Evolutionary conservation across 1,140 invertebrate species (phyloP).

Genomic region (Diploscapter pachys): DNA sequence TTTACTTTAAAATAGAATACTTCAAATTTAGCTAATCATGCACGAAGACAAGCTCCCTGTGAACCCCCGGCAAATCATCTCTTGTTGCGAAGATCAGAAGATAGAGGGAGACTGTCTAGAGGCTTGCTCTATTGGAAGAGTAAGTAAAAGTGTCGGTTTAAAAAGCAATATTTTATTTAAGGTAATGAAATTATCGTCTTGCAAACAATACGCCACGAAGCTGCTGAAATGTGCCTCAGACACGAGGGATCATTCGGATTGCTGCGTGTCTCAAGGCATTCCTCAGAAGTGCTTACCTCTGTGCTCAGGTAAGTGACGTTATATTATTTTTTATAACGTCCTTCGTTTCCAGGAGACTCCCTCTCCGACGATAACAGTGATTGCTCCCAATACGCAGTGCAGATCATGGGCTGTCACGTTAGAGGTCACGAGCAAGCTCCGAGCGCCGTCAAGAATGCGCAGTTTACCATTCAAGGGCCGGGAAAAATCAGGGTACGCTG

Average conservation of each 20-base stretch:
- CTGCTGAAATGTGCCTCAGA: constrained; percentile 29
- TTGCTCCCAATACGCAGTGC: constrained; percentile 16
- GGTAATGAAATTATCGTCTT: constrained; percentile 7
- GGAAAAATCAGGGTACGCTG: too few relatives aligned
- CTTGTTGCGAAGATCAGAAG: constrained; percentile 28
- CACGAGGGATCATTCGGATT: constrained; percentile 33
- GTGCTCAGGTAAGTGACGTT: constrained; percentile 20
- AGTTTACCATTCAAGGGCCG: neutral
- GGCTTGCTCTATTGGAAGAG: constrained; percentile 22
- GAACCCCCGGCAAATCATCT: too few relatives aligned
- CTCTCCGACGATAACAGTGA: constrained; percentile 7
- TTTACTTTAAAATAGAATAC: too few relatives aligned
- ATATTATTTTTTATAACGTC: neutral
- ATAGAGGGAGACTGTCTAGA: constrained; percentile 29
- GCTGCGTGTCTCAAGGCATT: constrained; percentile 15
- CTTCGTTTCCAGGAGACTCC: constrained; percentile 8
- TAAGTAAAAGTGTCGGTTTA: neutral
- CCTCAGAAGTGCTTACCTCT: constrained; percentile 27
- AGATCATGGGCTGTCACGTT: constrained; percentile 18
- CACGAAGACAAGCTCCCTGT: too few relatives aligned
- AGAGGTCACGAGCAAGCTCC: neutral
- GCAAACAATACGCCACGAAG: neutral
- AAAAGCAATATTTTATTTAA: neutral
- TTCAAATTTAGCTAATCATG: too few relatives aligned
- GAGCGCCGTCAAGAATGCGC: neutral